These are phyloP conservation scores for Sturnus vulgaris DNA, from an alignment of 2,113 vertebrate genomes.

Conservation along the genomic window DNA sequence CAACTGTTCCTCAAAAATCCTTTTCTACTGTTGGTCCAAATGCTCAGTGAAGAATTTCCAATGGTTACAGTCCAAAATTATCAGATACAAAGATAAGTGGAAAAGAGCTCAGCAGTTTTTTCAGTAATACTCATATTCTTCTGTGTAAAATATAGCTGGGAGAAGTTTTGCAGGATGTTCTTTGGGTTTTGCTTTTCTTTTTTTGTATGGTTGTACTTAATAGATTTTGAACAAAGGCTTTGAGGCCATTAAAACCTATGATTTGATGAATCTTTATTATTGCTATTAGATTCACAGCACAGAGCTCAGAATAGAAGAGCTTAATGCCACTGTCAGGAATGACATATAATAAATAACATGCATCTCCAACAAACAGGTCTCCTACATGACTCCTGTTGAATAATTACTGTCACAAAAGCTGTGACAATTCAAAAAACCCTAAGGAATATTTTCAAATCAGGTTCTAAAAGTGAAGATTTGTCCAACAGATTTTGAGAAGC, in stretches of 20 bases:
- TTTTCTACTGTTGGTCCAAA: background rate
- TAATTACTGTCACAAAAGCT: background rate
- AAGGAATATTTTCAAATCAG: background rate
- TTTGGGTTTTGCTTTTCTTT: background rate
- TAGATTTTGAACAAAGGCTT: background rate
- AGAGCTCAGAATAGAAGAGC: background rate
- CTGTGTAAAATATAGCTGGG: background rate
- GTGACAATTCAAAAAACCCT: background rate
- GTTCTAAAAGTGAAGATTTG: background rate
- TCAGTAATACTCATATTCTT: background rate
- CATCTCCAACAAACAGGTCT: background rate
- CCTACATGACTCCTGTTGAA: background rate
- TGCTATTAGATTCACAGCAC: background rate
- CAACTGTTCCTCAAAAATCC: background rate
- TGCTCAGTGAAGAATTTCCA: background rate
- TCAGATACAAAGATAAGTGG: background rate
- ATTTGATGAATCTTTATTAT: background rate
- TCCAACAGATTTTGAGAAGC: background rate
- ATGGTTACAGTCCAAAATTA: background rate
- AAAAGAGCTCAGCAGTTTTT: background rate
- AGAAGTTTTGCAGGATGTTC: background rate
- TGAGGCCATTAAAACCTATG: background rate
- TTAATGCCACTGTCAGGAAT: background rate
- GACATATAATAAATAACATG: background rate
- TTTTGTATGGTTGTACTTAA: background rate